Conservation (phyloP, 2,888 invertebrate genomes). For the Melieria crassipennis region DNA sequence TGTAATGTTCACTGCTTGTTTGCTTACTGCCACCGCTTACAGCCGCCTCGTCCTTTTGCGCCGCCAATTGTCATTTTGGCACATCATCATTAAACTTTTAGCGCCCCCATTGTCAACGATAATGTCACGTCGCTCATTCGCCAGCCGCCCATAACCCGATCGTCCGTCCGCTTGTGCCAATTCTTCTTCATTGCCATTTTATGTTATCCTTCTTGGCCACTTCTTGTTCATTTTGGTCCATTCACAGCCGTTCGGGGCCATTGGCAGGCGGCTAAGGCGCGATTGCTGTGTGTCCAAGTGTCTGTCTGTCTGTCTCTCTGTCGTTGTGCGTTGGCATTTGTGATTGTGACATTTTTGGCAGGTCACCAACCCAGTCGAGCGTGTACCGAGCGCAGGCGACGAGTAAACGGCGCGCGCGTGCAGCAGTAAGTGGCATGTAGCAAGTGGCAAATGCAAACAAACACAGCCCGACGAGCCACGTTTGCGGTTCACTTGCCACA, state of each 20-base stretch:
- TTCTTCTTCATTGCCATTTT: background rate
- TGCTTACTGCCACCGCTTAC: too few species aligned
- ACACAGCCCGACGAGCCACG: background rate
- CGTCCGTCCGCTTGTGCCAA: background rate
- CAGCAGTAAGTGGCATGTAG: background rate
- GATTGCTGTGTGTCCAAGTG: background rate
- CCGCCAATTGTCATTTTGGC: conserved; percentile 15
- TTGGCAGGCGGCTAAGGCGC: background rate
- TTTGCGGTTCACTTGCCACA: background rate
- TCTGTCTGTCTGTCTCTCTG: background rate
- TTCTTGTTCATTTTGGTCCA: too few species aligned
- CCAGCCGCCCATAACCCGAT: background rate
- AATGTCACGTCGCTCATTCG: conserved; percentile 11
- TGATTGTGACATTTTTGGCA: conserved; percentile 29
- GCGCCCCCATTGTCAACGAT: conserved; percentile 24
- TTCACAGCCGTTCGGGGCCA: too few species aligned
- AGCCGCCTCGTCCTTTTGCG: too few species aligned
- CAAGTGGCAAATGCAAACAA: too few species aligned
- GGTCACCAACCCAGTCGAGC: conserved; percentile 26
- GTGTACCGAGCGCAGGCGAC: background rate
- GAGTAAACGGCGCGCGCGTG: background rate
- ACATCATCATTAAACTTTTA: conserved; percentile 28
- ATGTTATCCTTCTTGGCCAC: background rate
- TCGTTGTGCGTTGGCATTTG: background rate
- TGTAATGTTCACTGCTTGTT: too few species aligned